A percentile compares a stretch with the other conserved stretches of the same genome.
These are phyloP conservation scores for Odontomyia ornata DNA, from an alignment of 2,888 invertebrate genomes.

Conservation along the genomic window DNA sequence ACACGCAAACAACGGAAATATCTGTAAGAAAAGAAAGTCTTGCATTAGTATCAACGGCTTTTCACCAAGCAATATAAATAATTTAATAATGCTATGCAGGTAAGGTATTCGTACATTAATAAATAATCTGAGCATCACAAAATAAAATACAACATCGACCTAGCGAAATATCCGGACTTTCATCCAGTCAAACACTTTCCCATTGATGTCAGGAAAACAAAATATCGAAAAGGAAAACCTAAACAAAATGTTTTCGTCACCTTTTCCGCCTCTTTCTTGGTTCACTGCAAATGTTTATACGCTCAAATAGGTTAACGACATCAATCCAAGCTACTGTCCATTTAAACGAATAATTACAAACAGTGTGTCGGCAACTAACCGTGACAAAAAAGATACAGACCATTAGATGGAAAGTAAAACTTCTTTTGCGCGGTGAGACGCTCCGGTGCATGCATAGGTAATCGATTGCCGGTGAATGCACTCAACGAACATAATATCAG, in stretches of 20 bases:
- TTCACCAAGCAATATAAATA: no score
- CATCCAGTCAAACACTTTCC: no score
- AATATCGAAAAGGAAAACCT: no score
- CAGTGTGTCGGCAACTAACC: neutral
- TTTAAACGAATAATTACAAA: neutral
- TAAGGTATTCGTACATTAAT: no score
- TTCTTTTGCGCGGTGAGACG: neutral
- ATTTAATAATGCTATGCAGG: no score
- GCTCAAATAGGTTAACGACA: neutral
- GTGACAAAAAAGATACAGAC: neutral
- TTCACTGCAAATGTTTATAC: neutral
- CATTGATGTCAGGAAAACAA: no score
- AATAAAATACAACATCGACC: no score
- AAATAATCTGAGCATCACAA: no score
- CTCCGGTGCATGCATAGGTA: neutral
- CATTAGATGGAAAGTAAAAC: slow-evolving; percentile 14
- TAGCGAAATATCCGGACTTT: no score
- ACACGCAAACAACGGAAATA: slow-evolving; percentile 46
- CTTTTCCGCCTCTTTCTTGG: neutral
- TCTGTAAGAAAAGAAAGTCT: slow-evolving; percentile 45
- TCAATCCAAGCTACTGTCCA: neutral
- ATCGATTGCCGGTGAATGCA: slow-evolving; percentile 4
- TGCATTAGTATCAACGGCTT: no score
- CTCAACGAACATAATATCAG: neutral
- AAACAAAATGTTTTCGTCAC: no score